Percentiles rank a stretch among this genome's conserved stretches.
Evolutionary conservation across 2,888 invertebrate species (phyloP).

Genomic region (Chromoteleia sp.): DNA sequence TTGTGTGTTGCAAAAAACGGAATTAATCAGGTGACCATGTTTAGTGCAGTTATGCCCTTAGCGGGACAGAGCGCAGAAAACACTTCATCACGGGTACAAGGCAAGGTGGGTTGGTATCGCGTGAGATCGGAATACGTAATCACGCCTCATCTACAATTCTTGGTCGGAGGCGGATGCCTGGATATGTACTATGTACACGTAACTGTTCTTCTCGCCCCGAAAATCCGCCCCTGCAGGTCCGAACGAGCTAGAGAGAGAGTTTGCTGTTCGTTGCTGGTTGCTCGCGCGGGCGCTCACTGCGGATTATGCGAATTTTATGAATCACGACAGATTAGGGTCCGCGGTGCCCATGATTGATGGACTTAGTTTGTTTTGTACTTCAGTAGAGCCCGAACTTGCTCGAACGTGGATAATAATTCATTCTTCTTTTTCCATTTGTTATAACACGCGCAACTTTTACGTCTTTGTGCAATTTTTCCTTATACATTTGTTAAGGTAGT

Average conservation of each 20-base stretch:
- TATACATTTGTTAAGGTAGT: background rate
- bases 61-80: conserved; percentile 74
- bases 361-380: conserved; percentile 60
- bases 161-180: conserved; percentile 63
- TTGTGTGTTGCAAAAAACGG: conserved; percentile 53
- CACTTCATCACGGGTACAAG: conserved; percentile 78
- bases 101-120: conserved; percentile 77
- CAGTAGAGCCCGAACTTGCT: conserved; percentile 18
- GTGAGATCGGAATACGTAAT: conserved; percentile 81
- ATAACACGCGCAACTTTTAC: conserved; percentile 12
- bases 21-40: conserved; percentile 69
- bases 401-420: conserved; percentile 56
- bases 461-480: background rate
- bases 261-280: conserved; percentile 1
- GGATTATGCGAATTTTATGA: conserved; percentile 68
- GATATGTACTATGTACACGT: conserved; percentile 64
- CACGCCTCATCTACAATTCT: conserved; percentile 80
- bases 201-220: conserved; percentile 65
- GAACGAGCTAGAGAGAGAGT: conserved; percentile 1
- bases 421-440: conserved; percentile 33
- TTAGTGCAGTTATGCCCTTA: conserved; percentile 63
- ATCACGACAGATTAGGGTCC: conserved; percentile 60
- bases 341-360: conserved; percentile 58
- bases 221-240: conserved; percentile 46
- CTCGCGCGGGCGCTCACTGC: conserved; percentile 47